These are phyloP conservation scores for Taeniopygia guttata DNA, from an alignment of 2,797 vertebrate species.

Conservation along the genomic window DNA sequence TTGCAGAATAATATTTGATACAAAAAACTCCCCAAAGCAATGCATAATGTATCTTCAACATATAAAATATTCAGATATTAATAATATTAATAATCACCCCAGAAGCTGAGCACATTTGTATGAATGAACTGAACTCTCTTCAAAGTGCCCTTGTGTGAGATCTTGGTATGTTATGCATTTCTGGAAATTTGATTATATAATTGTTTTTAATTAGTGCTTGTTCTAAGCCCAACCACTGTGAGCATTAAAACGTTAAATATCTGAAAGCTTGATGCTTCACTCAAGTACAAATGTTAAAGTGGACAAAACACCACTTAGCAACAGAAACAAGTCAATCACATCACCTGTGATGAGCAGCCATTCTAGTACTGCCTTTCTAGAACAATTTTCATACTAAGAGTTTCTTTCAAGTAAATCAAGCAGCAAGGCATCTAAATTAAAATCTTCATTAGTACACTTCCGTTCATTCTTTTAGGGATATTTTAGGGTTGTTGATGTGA, in stretches of 20 bases:
- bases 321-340: conserved; percentile 3
- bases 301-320: neutral
- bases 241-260: conserved; percentile 3
- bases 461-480: neutral
- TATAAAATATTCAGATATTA: neutral
- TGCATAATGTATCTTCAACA: neutral
- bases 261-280: neutral
- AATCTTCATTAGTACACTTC: neutral
- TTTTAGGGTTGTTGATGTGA: neutral
- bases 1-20: neutral
- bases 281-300: neutral
- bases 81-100: neutral
- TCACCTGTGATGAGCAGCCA: neutral
- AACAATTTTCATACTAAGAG: neutral
- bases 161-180: neutral
- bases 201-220: conserved; percentile 1
- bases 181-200: conserved; percentile 6
- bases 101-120: neutral
- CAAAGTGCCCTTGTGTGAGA: neutral
- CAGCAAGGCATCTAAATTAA: neutral
- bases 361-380: neutral
- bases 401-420: neutral
- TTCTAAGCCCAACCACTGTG: neutral
- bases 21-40: neutral
- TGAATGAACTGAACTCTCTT: neutral